Base-by-base conservation (phyloP, 2,113 vertebrate species). In the Engystomops pustulosus region DNA sequence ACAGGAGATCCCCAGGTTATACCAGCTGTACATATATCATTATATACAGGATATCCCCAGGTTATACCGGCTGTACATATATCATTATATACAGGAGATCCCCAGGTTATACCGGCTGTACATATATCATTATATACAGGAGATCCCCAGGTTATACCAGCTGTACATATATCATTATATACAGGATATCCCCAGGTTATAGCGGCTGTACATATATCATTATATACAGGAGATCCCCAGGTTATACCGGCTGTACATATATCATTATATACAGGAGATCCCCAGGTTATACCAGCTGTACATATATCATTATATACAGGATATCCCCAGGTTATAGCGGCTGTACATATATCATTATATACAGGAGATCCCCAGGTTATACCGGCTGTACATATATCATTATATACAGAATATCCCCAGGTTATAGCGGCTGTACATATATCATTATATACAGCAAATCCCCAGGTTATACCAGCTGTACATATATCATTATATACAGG, bases 61-160 rank as follows among this genome's bases (percentile, higher is more conserved):
- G 23, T 32, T 65, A 65, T 65, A 65, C 60, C 60, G 23, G 60
- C 27, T 65, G 27, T 32, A 65, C 60, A 32, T 65, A 65, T 65
- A 62, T 30, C n/a, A 18, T 49, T 49, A 49, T 49, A 62, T 62
- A 14, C 27, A 25, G n/a, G n/a, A n/a, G n/a, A n/a, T n/a, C n/a
- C n/a, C n/a, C 27, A 62, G 58, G 62, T 67, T 67, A 67, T 67
- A 67, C 62, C 30, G 14, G 53, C 15, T 65, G 11, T 6, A 30
- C n/a, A n/a, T n/a, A n/a, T n/a, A n/a, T n/a, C n/a, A n/a, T n/a
- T n/a, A n/a, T n/a, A n/a, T n/a, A n/a, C n/a, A n/a, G n/a, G n/a
- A n/a, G n/a, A n/a, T n/a, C n/a, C n/a, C 20, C 51, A n/a, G 51
- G 23, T 32, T 65, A 65, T 65, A 65, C 60, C 60, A 32, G 60